These are phyloP conservation scores for Rhagonycha lutea DNA, from an alignment of 2,888 invertebrate species.

Conservation along the genomic window DNA sequence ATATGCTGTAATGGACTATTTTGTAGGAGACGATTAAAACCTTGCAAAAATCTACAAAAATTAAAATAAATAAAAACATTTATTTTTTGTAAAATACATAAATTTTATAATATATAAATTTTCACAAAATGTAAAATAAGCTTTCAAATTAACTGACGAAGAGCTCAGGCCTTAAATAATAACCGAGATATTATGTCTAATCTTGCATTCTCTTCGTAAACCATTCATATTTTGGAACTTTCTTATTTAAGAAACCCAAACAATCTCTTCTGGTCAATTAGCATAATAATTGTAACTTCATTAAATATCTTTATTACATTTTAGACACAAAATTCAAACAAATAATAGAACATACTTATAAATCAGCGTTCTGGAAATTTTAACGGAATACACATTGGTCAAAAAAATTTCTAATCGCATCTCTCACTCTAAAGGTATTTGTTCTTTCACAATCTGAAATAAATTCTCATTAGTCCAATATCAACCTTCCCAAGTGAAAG, in stretches of 20 bases:
- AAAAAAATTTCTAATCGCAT: background rate
- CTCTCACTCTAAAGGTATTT: constrained; percentile 71
- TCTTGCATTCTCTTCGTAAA: background rate
- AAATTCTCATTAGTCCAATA: constrained; percentile 5
- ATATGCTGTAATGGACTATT: too few relatives aligned
- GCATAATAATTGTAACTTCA: background rate
- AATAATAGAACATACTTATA: background rate
- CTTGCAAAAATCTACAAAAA: background rate
- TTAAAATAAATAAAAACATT: background rate
- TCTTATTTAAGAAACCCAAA: background rate
- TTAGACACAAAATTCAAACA: background rate
- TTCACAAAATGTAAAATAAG: background rate
- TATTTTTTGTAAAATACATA: background rate
- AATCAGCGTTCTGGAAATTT: background rate
- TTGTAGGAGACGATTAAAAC: too few relatives aligned
- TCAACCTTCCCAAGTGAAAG: background rate
- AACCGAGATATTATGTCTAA: background rate
- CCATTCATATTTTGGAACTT: background rate
- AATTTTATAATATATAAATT: background rate
- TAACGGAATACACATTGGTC: background rate
- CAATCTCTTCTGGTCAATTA: background rate
- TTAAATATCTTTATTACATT: background rate
- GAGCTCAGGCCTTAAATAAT: background rate
- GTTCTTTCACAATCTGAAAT: constrained; percentile 73
- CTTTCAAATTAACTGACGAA: background rate